phyloP scores from a whole-genome alignment of 2,797 vertebrate species.

The Acanthiza pusilla region DNA sequence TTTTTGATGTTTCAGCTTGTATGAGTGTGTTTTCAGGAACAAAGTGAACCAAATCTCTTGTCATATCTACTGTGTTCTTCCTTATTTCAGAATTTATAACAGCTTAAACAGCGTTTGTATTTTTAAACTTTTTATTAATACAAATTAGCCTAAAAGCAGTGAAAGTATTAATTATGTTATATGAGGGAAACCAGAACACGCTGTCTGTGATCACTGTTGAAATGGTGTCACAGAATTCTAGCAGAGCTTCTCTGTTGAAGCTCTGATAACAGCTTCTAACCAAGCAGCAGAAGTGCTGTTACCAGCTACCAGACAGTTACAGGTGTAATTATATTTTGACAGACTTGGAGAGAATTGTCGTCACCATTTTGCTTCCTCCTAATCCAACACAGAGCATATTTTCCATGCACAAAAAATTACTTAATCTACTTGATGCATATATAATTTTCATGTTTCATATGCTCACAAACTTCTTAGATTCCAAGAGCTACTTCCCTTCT shows the following conservation, averaged over 20 bases:
- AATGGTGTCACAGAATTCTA: not conserved
- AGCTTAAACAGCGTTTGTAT: fast-evolving
- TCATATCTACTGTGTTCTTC: not conserved
- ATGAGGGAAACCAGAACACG: not conserved
- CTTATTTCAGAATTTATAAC: not conserved
- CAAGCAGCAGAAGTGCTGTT: not conserved
- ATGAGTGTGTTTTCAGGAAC: not conserved
- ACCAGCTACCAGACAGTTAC: not conserved
- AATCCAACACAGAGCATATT: not conserved
- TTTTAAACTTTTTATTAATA: not conserved
- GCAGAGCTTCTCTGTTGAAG: not conserved
- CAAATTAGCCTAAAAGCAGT: not conserved
- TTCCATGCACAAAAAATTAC: not conserved
- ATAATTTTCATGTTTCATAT: not conserved
- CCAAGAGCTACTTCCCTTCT: not conserved
- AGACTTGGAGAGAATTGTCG: not conserved
- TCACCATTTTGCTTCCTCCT: not conserved
- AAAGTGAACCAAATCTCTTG: not conserved
- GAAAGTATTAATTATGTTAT: not conserved
- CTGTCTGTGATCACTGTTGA: not conserved
- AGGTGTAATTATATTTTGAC: constrained; percentile 15
- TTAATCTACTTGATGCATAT: not conserved
- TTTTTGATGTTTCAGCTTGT: not conserved
- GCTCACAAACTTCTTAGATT: not conserved
- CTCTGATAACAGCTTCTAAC: not conserved